Conservation (phyloP, 2,888 invertebrate species). For the Caenorhabditis japonica region DNA sequence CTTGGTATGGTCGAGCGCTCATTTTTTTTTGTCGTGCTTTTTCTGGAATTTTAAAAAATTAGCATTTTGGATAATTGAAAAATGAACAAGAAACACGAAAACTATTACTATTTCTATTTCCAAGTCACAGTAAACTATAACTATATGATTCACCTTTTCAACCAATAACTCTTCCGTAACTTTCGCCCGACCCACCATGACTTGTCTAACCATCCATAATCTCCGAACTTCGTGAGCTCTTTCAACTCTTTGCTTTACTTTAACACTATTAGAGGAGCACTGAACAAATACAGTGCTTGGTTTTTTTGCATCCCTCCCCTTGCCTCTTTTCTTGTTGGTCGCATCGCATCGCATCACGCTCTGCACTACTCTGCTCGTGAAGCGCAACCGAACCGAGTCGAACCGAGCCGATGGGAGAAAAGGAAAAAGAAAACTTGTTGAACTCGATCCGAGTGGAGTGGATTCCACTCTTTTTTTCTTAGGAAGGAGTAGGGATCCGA, state of each 20-base stretch:
- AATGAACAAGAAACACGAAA: too few species aligned
- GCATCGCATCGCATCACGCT: conserved; percentile 17
- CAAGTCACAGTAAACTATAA: too few species aligned
- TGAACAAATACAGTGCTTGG: conserved; percentile 35
- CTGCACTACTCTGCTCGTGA: conserved; percentile 20
- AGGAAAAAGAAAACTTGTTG: conserved; percentile 47
- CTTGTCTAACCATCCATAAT: conserved; percentile 20
- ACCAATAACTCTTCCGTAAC: conserved; percentile 9
- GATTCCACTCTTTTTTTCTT: conserved; percentile 48
- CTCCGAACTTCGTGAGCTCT: conserved; percentile 24
- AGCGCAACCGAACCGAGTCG: too few species aligned
- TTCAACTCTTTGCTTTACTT: conserved; percentile 53
- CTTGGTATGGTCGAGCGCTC: conserved; percentile 62
- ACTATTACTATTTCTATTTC: too few species aligned
- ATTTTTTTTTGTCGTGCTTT: conserved; percentile 38
- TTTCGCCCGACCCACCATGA: conserved; percentile 28
- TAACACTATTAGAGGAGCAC: conserved; percentile 33
- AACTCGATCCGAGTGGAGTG: conserved; percentile 55
- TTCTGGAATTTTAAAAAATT: too few species aligned
- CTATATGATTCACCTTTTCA: conserved; percentile 37
- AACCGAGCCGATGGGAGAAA: too few species aligned
- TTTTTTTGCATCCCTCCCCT: too few species aligned
- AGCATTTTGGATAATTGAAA: too few species aligned
- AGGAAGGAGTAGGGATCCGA: conserved; percentile 13
- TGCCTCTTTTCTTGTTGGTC: conserved; percentile 4